These are phyloP conservation scores for Clarias macrocephalus DNA, from an alignment of 2,113 vertebrate genomes.

Conservation along the genomic window DNA sequence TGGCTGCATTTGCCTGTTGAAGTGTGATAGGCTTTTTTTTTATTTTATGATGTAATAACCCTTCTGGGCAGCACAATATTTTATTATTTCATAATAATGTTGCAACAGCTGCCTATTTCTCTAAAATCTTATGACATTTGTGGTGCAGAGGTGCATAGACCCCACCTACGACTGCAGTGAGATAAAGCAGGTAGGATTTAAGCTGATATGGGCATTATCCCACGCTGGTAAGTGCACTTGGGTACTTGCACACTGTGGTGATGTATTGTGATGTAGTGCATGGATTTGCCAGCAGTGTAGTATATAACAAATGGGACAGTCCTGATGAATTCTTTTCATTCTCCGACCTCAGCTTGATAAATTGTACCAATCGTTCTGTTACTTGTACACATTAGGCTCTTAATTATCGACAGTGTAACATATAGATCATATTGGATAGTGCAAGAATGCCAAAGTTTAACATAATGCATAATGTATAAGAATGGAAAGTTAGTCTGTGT, in stretches of 20 bases:
- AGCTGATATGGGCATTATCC: slow-evolving; percentile 2
- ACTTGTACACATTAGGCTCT: neutral
- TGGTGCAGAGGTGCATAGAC: neutral
- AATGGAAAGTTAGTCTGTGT: neutral
- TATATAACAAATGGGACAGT: slow-evolving; percentile 8
- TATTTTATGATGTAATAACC: neutral
- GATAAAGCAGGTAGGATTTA: slow-evolving; percentile 6
- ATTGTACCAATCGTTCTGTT: neutral
- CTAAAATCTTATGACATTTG: neutral
- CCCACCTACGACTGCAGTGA: neutral
- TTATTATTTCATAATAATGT: neutral
- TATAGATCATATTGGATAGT: neutral
- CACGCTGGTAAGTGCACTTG: neutral
- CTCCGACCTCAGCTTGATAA: slow-evolving; percentile 6
- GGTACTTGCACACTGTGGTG: neutral
- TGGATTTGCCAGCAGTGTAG: slow-evolving; percentile 7
- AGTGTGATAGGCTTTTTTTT: neutral
- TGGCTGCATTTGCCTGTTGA: neutral
- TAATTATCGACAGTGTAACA: neutral
- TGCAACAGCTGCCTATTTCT: neutral
- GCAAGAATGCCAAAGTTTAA: neutral
- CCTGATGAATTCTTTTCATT: slow-evolving; percentile 11
- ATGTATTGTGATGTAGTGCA: slow-evolving; percentile 26
- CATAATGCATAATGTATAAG: neutral
- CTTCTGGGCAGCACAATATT: neutral